These are phyloP conservation scores for Troides oblongomaculatus DNA, from an alignment of 2,888 invertebrate species.

Conservation along the genomic window DNA sequence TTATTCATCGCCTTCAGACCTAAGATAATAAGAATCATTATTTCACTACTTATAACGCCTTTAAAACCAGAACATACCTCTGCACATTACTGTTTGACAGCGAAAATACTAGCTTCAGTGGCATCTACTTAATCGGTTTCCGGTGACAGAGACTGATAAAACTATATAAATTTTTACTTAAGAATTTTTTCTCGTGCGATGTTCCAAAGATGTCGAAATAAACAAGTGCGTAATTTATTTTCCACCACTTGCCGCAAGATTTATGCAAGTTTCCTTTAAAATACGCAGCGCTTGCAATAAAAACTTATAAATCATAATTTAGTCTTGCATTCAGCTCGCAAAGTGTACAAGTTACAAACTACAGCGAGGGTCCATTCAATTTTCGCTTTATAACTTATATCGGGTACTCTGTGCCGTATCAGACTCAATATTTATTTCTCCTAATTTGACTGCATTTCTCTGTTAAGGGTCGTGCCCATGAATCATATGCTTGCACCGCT, in stretches of 20 bases:
- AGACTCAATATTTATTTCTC: conserved; percentile 66
- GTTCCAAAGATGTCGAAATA: neutral
- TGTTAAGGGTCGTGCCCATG: conserved; percentile 61
- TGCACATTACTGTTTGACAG: too few relatives aligned
- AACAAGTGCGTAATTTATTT: neutral
- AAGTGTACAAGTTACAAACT: conserved; percentile 14
- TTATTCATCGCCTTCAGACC: too few relatives aligned
- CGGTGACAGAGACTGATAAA: too few relatives aligned
- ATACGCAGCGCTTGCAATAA: neutral
- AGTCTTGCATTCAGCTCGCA: conserved; percentile 9
- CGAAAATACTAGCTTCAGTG: too few relatives aligned
- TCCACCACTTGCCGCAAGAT: neutral
- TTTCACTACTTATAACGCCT: too few relatives aligned
- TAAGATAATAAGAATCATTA: too few relatives aligned
- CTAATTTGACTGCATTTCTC: conserved; percentile 76
- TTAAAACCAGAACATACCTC: too few relatives aligned
- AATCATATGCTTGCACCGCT: conserved; percentile 56
- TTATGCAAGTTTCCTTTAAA: neutral
- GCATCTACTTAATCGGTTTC: too few relatives aligned
- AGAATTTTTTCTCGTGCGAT: too few relatives aligned
- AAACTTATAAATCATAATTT: conserved; percentile 30
- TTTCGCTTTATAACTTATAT: conserved; percentile 40
- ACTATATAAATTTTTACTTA: too few relatives aligned
- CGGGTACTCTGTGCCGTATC: conserved; percentile 48
- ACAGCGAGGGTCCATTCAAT: conserved; percentile 35